These are phyloP conservation scores for Deladenus siricidicola DNA, from an alignment of 2,888 invertebrate genomes.

Conservation along the genomic window DNA sequence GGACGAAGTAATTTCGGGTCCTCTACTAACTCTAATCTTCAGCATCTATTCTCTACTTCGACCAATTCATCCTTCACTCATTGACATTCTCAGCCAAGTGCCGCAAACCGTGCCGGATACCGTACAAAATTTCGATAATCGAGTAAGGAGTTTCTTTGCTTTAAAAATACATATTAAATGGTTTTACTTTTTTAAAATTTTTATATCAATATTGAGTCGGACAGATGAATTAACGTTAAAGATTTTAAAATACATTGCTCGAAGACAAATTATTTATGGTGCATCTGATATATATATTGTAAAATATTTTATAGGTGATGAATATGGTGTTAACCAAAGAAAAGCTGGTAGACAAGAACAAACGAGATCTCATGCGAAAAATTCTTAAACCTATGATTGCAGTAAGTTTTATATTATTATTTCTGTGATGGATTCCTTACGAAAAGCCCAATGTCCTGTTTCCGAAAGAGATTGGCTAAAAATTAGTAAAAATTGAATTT, in stretches of 20 bases:
- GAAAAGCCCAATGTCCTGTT: too few relatives aligned
- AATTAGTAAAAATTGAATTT: not conserved
- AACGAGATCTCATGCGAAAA: constrained; percentile 33
- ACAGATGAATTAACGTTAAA: too few relatives aligned
- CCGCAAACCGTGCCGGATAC: constrained; percentile 30
- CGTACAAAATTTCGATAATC: constrained; percentile 26
- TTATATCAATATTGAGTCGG: too few relatives aligned
- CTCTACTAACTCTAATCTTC: constrained; percentile 30
- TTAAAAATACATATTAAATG: too few relatives aligned
- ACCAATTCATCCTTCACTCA: constrained; percentile 21
- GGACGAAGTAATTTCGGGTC: constrained; percentile 33
- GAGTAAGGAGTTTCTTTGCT: constrained; percentile 13
- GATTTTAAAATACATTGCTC: too few relatives aligned
- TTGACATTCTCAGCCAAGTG: constrained; percentile 23
- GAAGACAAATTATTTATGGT: too few relatives aligned
- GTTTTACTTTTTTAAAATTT: not conserved
- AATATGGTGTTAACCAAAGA: not conserved
- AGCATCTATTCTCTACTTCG: constrained; percentile 26
- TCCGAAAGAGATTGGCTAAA: too few relatives aligned
- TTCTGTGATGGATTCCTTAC: too few relatives aligned
- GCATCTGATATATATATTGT: too few relatives aligned
- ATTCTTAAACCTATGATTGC: constrained; percentile 30
- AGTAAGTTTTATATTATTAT: constrained; percentile 8
- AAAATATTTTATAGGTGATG: constrained; percentile 2
- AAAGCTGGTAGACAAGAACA: constrained; percentile 27